Base-by-base conservation (phyloP, 2,113 vertebrate genomes). In the Oriolus oriolus region DNA sequence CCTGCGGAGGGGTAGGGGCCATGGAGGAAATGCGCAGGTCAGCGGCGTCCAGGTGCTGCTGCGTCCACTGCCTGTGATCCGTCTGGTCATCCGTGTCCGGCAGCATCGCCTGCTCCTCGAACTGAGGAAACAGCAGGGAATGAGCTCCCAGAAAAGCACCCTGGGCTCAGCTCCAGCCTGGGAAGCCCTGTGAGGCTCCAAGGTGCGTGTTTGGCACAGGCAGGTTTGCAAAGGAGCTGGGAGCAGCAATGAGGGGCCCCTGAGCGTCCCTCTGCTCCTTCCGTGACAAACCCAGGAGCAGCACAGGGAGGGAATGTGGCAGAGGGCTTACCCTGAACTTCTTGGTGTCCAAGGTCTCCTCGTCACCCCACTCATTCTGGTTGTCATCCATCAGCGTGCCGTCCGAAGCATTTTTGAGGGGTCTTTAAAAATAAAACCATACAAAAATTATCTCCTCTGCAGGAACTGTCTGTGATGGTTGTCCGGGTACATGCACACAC, bases 61-160 rank as follows among this genome's bases (percentile, higher is more conserved):
- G 99, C 0, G 99, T 99, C 99, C 99, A 99, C 97, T 99, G 99
- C 65, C 99, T 98, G 97, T 99, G 99, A 93, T 99, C 99, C 0
- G 98, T 98, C 97, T 99, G 99, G 84, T 99, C 98, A 1, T 98
- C 98, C 13, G 97, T 95, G 74, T 99, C 98, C 0, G 98, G 98
- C 49, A 99, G 97, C 54, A 99, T 98, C 6, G 98, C 98, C 33
- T 99, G 99, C 79, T 99, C 99, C 80, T 99, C 99, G 11, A 98
- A 98, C 99, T 99, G 96, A 3, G 49, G 12, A 24, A 13, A 69
- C 19, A 57, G 47, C 3, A 23, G 42, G 64, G 31, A 45, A 2
- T 71, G 52, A 89, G 79, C n/a, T 2, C 52, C 5, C 4, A 53
- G 71, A 35, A 59, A 31, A 44, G 41, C 3, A 1, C 61, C 70